Evolutionary conservation across 2,888 invertebrate species (phyloP).

Genomic region (Latrodectus elegans): DNA sequence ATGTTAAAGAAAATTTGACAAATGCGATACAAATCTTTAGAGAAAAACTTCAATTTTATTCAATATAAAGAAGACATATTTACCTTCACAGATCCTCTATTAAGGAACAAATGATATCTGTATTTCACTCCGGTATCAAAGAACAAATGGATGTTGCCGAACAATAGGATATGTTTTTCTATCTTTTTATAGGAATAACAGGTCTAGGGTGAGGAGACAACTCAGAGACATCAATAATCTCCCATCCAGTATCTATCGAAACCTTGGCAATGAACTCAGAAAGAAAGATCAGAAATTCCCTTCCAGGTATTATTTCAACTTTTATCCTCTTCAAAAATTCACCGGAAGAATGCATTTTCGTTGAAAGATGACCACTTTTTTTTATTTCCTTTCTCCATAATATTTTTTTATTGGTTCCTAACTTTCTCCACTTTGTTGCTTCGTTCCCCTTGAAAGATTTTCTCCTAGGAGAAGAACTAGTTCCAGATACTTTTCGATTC

Average conservation of each 20-base stretch:
- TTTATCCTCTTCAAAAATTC: slow-evolving; percentile 46
- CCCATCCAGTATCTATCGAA: slow-evolving; percentile 8
- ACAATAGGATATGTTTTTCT: no score
- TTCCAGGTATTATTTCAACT: slow-evolving; percentile 37
- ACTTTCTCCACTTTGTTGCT: slow-evolving; percentile 62
- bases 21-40: no score
- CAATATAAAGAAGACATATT: no score
- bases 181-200: no score
- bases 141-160: no score
- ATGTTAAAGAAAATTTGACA: no score
- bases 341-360: slow-evolving; percentile 60
- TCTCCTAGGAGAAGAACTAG: slow-evolving; percentile 33
- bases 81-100: no score
- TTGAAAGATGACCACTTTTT: slow-evolving; percentile 11
- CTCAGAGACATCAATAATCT: not conserved
- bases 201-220: no score
- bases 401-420: slow-evolving; percentile 45
- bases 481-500: slow-evolving; percentile 16
- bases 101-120: no score
- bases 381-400: slow-evolving; percentile 25
- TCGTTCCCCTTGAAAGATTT: slow-evolving; percentile 43
- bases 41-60: no score
- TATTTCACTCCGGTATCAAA: no score
- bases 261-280: slow-evolving; percentile 55
- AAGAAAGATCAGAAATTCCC: slow-evolving; percentile 6